Percentiles rank a stretch among this genome's conserved stretches.
Conservation (phyloP, 1,140 invertebrate genomes). For the Phymorhynchus buccinoides region DNA sequence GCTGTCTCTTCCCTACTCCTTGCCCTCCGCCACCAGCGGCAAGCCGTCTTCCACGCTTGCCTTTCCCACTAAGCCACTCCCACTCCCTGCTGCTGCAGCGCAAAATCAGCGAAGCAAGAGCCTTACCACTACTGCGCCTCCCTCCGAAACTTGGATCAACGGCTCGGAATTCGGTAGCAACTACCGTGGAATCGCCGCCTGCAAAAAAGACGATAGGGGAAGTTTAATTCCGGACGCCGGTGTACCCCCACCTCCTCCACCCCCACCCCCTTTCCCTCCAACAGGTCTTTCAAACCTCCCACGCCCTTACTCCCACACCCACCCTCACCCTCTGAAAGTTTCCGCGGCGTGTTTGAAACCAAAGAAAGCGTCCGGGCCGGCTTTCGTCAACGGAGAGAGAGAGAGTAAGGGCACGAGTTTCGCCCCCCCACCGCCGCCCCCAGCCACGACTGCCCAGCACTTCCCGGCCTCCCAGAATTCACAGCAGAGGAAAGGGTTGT, state of each 20-base stretch:
- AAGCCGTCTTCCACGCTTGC: background rate
- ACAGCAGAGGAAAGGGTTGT: slow-evolving; percentile 21
- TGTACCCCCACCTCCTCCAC: background rate
- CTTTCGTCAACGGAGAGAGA: slow-evolving; percentile 7
- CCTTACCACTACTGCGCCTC: background rate
- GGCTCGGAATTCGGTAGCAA: background rate
- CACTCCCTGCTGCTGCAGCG: too few relatives aligned
- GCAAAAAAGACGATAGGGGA: background rate
- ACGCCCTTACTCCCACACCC: background rate
- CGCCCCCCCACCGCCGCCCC: background rate
- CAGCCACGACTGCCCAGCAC: too few relatives aligned
- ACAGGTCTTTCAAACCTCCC: background rate
- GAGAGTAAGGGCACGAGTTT: background rate
- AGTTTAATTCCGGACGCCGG: background rate
- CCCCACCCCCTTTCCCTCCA: background rate
- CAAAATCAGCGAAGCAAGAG: slow-evolving; percentile 15
- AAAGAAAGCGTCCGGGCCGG: background rate
- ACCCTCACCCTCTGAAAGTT: background rate
- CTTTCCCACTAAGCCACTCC: background rate
- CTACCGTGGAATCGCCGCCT: too few relatives aligned
- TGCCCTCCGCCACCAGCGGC: background rate
- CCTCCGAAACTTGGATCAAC: background rate
- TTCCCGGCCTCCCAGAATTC: too few relatives aligned
- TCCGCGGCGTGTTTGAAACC: background rate
- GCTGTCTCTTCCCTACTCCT: background rate